These are phyloP conservation scores for Spodoptera picta DNA, from an alignment of 2,888 invertebrate genomes.

Conservation along the genomic window DNA sequence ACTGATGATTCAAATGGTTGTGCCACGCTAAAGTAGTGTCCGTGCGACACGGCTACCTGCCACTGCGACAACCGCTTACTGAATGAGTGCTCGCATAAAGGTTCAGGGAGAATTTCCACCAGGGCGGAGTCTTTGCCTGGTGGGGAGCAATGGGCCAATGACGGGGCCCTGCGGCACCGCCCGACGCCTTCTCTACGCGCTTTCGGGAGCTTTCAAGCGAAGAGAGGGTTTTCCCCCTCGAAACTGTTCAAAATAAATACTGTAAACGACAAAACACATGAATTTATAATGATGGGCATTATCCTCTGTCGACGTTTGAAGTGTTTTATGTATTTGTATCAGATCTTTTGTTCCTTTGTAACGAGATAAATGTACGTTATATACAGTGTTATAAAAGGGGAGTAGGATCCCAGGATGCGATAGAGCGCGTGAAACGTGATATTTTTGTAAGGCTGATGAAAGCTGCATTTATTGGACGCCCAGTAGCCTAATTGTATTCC, in stretches of 20 bases:
- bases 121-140: constrained; percentile 79
- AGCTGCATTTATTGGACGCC: constrained; percentile 75
- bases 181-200: constrained; percentile 79
- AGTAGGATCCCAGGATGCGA: constrained; percentile 79
- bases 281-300: constrained; percentile 88
- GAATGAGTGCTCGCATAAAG: constrained; percentile 66
- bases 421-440: constrained; percentile 83
- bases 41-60: constrained; percentile 65
- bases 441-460: constrained; percentile 77
- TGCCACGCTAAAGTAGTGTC: constrained; percentile 53
- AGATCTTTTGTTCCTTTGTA: constrained; percentile 85
- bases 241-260: constrained; percentile 87
- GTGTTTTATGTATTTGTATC: constrained; percentile 87
- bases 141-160: constrained; percentile 80
- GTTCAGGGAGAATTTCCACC: constrained; percentile 73
- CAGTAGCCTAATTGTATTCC: constrained; percentile 66
- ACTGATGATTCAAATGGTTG: constrained; percentile 73
- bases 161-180: constrained; percentile 66
- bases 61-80: constrained; percentile 69
- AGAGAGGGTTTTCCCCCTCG: constrained; percentile 85
- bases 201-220: constrained; percentile 86
- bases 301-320: constrained; percentile 84
- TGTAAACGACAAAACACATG: constrained; percentile 88
- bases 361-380: constrained; percentile 79
- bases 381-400: constrained; percentile 77